Evolutionary conservation across 2,888 invertebrate species (phyloP).

Genomic region (Rutpela maculata): DNA sequence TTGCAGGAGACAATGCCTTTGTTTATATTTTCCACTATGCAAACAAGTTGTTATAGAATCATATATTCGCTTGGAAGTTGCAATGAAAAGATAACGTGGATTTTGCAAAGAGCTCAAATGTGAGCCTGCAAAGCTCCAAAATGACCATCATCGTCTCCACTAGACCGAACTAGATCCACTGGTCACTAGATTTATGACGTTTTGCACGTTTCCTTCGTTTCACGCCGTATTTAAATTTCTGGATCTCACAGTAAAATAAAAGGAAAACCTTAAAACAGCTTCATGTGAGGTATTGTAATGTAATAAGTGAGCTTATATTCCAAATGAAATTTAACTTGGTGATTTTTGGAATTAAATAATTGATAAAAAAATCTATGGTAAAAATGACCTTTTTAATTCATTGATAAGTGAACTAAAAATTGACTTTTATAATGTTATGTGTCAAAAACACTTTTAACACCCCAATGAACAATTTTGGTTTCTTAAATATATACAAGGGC

Average conservation of each 20-base stretch:
- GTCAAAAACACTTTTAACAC: no score
- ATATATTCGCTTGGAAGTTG: slow-evolving; percentile 29
- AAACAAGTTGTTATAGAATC: slow-evolving; percentile 29
- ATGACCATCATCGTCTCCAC: slow-evolving; percentile 70
- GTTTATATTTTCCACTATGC: slow-evolving; percentile 28
- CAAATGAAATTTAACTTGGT: no score
- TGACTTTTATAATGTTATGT: no score
- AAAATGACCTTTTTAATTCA: no score
- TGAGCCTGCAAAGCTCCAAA: slow-evolving; percentile 65
- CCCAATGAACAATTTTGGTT: no score
- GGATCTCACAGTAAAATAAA: not conserved
- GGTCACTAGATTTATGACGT: slow-evolving; percentile 68
- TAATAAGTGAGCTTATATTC: no score
- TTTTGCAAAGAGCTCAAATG: slow-evolving; percentile 46
- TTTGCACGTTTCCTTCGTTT: slow-evolving; percentile 29
- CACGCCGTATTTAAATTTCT: slow-evolving; percentile 8
- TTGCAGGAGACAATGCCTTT: not conserved
- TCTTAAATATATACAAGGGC: no score
- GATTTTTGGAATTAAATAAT: no score
- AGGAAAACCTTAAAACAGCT: not conserved
- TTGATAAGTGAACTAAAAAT: no score
- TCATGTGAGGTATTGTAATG: no score
- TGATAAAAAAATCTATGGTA: no score
- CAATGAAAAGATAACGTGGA: slow-evolving; percentile 39
- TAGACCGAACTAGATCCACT: slow-evolving; percentile 66